A percentile compares a stretch with the other conserved stretches of the same genome.
phyloP scores from a whole-genome alignment of 2,888 invertebrate genomes.

The Drosophila neonasuta region DNA sequence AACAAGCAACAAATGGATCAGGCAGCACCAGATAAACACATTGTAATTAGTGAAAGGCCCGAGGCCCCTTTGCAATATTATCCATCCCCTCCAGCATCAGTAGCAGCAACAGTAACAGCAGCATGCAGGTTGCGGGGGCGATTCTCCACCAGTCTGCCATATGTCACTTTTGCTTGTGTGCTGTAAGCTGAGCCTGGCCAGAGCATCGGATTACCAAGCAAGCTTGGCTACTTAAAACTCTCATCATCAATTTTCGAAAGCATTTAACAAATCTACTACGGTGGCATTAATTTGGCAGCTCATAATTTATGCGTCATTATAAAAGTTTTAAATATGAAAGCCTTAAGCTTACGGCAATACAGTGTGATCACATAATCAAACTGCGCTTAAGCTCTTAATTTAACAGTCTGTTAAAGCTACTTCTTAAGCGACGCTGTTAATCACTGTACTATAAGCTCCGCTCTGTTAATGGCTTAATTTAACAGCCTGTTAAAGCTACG shows the following conservation, averaged over 20 bases:
- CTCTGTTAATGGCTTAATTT: background rate
- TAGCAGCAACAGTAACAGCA: constrained; percentile 17
- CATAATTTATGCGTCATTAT: constrained; percentile 2
- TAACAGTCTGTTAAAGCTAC: too few species aligned
- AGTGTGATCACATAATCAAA: background rate
- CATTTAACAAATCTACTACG: constrained; percentile 25
- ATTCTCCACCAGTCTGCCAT: constrained; percentile 47
- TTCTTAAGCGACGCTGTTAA: too few species aligned
- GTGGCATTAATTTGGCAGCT: constrained; percentile 8
- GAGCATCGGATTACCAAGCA: constrained; percentile 65
- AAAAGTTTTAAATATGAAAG: background rate
- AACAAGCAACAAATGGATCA: constrained; percentile 49
- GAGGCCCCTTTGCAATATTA: constrained; percentile 37
- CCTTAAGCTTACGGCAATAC: background rate
- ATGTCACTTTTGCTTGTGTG: constrained; percentile 51
- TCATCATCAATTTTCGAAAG: constrained; percentile 16
- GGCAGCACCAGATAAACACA: constrained; percentile 67
- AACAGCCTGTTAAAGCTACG: constrained; percentile 4
- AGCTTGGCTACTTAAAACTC: constrained; percentile 27
- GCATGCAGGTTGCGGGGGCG: constrained; percentile 14
- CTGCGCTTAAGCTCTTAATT: too few species aligned
- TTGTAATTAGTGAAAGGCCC: constrained; percentile 69
- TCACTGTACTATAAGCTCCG: too few species aligned
- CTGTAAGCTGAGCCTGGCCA: constrained; percentile 67
- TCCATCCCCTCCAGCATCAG: constrained; percentile 18